Percentiles rank a stretch among this genome's conserved stretches.
These are phyloP conservation scores for Pseudochaenichthys georgianus DNA, from an alignment of 2,797 vertebrate genomes.

Conservation along the genomic window DNA sequence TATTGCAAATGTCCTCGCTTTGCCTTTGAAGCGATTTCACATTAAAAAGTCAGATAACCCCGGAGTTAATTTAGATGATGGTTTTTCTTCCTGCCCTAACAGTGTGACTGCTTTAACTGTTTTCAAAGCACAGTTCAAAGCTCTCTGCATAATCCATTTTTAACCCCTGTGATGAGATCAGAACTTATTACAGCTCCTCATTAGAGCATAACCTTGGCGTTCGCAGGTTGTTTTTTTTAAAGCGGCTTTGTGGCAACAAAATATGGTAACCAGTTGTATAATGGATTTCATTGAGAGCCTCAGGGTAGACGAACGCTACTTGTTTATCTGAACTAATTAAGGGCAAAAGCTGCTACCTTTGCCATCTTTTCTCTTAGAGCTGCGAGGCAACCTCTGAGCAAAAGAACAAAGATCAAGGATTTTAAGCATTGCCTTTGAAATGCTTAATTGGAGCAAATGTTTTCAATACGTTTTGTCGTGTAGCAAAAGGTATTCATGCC, in stretches of 20 bases:
- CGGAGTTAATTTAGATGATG: slow-evolving; percentile 67
- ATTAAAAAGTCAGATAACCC: slow-evolving; percentile 73
- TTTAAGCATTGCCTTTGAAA: slow-evolving; percentile 52
- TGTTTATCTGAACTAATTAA: slow-evolving; percentile 61
- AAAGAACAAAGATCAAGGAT: slow-evolving; percentile 60
- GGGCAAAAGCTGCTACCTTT: slow-evolving; percentile 60
- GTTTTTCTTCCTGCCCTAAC: slow-evolving; percentile 57
- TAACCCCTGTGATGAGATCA: slow-evolving; percentile 75
- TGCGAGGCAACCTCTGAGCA: slow-evolving; percentile 55
- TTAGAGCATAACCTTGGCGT: slow-evolving; percentile 66
- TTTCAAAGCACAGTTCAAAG: slow-evolving; percentile 64
- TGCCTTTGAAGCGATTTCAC: slow-evolving; percentile 63
- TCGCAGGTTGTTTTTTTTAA: slow-evolving; percentile 64
- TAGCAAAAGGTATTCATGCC: slow-evolving; percentile 31
- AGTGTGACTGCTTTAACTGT: slow-evolving; percentile 49
- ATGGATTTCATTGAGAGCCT: slow-evolving; percentile 56
- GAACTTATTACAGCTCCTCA: slow-evolving; percentile 65
- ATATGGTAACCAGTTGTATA: slow-evolving; percentile 68
- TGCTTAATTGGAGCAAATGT: slow-evolving; percentile 48
- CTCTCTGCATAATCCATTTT: slow-evolving; percentile 66
- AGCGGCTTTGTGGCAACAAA: slow-evolving; percentile 55
- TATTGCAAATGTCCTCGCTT: slow-evolving; percentile 58
- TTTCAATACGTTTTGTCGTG: slow-evolving; percentile 3
- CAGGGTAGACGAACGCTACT: slow-evolving; percentile 46
- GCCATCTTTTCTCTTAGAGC: slow-evolving; percentile 40